Evolutionary conservation across 2,797 vertebrate genomes (phyloP), one percentile per base, ranked within the genome.

Genomic region (Prunella strophiata): DNA sequence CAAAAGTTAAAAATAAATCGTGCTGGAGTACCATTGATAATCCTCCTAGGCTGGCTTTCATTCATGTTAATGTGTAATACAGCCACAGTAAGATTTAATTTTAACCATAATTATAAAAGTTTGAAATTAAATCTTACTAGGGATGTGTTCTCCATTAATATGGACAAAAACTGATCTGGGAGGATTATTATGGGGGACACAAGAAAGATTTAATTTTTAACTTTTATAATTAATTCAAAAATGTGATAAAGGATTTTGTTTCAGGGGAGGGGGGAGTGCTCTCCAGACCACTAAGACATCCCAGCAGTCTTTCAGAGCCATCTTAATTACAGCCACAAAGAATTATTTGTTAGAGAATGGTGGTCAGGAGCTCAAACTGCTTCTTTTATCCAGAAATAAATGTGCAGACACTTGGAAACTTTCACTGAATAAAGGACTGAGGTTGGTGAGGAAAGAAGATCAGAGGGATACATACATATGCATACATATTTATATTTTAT

Each of bases 141-240:
- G 96, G 91, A 96, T 97, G 96, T 98, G 91, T 95, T 98, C 94
- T 96, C 97, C 96, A 98, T 98, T 98, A 98, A 98, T 97, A 97
- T 95, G 96, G 97, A 97, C 96, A 97, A 98, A 98, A 97, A 97
- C 96, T 96, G 96, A 97, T 98, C 96, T 97, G 92, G 92, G 97
- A 98, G 98, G 97, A 98, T 98, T 98, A 98, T 98, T 97, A 97
- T 88, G 78, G 91, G 96, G 97, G 94, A 97, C 97, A 98, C 97
- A 98, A 98, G 97, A 97, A 97, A 97, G 97, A 98, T 98, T 98
- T 98, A 97, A 98, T 98, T 98, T 98, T 98, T 97, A 97, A 97
- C 97, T 97, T 98, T 97, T 97, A 92, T 98, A 98, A 98, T 97
- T 98, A 98, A 98, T 98, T 98, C 94, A 89, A 90, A 97, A 97